Conservation (phyloP, 1,140 invertebrate genomes). For the Argopecten irradians region DNA sequence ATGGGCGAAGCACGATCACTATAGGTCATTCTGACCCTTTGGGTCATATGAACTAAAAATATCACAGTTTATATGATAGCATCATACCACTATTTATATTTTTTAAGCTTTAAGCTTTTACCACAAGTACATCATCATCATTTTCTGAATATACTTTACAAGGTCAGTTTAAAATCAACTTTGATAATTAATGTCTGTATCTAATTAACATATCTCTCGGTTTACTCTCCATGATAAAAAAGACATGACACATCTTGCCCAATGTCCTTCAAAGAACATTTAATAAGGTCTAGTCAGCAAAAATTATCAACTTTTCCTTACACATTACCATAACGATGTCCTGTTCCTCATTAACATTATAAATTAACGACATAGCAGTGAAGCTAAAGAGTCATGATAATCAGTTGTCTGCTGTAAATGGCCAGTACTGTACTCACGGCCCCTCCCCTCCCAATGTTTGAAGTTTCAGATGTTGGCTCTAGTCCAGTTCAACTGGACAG, state of each 20-base stretch:
- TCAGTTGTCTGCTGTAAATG: neutral
- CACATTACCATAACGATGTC: neutral
- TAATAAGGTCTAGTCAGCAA: neutral
- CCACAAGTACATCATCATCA: no score
- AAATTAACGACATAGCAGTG: neutral
- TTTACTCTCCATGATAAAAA: no score
- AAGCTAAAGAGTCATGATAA: neutral
- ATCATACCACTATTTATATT: no score
- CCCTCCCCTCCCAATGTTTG: neutral
- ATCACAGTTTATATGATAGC: no score
- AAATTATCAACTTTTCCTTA: neutral
- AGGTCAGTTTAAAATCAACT: no score
- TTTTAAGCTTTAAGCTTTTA: no score
- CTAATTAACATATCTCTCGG: neutral
- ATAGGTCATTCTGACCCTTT: no score
- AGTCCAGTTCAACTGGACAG: neutral
- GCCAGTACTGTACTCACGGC: neutral
- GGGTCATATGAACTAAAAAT: no score
- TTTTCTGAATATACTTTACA: no score
- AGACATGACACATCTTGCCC: neutral
- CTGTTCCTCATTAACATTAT: neutral
- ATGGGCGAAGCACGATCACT: no score
- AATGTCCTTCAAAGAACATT: neutral
- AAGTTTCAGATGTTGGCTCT: neutral
- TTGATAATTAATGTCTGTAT: neutral